Percentiles rank a stretch among this genome's conserved stretches.
Conservation (phyloP, 2,797 vertebrate genomes). For the Phyllotis vaccarum region DNA sequence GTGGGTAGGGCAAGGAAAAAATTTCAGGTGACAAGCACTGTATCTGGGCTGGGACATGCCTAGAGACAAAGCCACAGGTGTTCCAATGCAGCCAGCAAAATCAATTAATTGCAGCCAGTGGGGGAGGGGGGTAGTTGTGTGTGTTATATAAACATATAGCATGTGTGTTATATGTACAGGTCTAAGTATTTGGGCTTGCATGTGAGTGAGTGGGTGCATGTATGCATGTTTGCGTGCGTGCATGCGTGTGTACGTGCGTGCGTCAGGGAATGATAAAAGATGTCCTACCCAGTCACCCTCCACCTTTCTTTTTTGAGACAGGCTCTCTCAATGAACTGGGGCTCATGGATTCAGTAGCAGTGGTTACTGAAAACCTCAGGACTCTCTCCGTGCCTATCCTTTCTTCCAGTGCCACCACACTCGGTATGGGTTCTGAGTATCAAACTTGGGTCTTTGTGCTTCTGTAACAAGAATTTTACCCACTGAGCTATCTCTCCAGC, state of each 20-base stretch:
- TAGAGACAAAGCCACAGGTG: conserved; percentile 22
- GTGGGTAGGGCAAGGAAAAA: not conserved
- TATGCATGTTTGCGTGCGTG: not conserved
- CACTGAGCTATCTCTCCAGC: not conserved
- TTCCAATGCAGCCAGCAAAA: not conserved
- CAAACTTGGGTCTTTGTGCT: not conserved
- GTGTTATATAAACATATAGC: not conserved
- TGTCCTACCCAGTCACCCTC: not conserved
- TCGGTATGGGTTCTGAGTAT: not conserved
- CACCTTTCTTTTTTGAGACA: not conserved
- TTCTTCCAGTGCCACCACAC: not conserved
- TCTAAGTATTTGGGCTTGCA: too few species aligned
- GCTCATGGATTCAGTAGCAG: not conserved
- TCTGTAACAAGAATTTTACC: not conserved
- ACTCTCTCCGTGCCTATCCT: too few species aligned
- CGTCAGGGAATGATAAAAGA: too few species aligned
- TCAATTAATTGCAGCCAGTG: not conserved
- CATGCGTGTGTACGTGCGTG: too few species aligned
- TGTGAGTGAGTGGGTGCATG: not conserved
- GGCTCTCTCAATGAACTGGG: not conserved
- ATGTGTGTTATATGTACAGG: too few species aligned
- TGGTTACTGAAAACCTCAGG: not conserved
- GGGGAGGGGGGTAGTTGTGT: not conserved
- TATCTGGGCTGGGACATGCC: not conserved
- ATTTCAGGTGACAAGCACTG: not conserved